Evolutionary conservation across 1,140 invertebrate genomes (phyloP).

Genomic region (Pemphigus obesinymphae): DNA sequence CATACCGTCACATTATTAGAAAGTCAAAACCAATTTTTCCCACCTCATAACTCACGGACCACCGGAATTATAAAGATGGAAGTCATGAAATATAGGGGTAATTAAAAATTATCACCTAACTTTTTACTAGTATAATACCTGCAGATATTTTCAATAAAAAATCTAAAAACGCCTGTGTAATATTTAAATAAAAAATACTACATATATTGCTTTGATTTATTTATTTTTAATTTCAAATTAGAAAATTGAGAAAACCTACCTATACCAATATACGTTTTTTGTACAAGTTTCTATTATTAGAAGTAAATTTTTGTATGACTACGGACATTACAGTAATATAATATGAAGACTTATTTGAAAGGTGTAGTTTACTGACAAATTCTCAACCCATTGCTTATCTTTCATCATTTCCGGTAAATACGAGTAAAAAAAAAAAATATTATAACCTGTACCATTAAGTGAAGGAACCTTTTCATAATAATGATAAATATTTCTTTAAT

Average conservation of each 20-base stretch:
- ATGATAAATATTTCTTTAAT: background rate
- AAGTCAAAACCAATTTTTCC: background rate
- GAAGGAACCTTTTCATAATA: background rate
- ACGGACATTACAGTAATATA: background rate
- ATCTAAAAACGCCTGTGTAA: too few relatives aligned
- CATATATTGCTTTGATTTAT: too few relatives aligned
- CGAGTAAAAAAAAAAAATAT: background rate
- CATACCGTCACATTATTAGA: background rate
- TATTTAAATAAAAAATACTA: too few relatives aligned
- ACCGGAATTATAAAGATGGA: background rate
- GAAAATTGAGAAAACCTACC: too few relatives aligned
- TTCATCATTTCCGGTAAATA: background rate
- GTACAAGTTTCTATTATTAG: too few relatives aligned
- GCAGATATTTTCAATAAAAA: too few relatives aligned
- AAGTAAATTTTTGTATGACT: too few relatives aligned
- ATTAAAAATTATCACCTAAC: background rate
- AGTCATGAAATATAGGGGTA: background rate
- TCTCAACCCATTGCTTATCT: background rate
- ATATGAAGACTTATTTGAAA: background rate
- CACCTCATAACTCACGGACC: background rate
- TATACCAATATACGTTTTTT: too few relatives aligned
- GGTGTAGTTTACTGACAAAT: background rate
- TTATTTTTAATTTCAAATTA: too few relatives aligned
- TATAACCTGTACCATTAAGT: background rate
- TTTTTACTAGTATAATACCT: too few relatives aligned